Evolutionary conservation across 2,113 vertebrate species (phyloP).

Genomic region (Hippolais icterina): DNA sequence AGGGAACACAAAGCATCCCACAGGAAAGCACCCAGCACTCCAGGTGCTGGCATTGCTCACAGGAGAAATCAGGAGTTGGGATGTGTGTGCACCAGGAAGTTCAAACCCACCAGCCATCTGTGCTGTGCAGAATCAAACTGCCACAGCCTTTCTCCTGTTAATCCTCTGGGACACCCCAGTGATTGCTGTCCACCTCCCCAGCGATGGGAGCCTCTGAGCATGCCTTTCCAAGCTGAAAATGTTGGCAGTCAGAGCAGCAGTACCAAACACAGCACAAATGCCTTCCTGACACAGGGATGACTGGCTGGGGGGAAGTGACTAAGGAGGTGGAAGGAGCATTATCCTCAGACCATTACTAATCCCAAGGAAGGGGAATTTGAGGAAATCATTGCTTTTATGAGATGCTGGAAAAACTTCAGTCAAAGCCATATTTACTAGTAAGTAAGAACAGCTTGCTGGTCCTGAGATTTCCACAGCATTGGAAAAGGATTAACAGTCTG

Average conservation of each 20-base stretch:
- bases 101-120: background rate
- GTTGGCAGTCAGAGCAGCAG: background rate
- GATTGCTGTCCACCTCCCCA: background rate
- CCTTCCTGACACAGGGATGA: background rate
- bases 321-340: background rate
- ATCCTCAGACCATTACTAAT: background rate
- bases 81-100: rapidly evolving
- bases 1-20: background rate
- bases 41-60: rapidly evolving
- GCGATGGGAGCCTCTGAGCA: background rate
- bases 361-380: background rate
- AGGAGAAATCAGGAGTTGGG: background rate
- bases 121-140: background rate
- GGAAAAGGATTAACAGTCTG: background rate
- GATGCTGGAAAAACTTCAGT: background rate
- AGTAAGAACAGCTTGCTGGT: background rate
- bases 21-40: background rate
- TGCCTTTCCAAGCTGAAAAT: background rate
- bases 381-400: background rate
- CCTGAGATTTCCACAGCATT: background rate
- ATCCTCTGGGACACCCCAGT: background rate
- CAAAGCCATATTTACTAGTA: background rate
- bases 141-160: background rate
- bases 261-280: rapidly evolving
- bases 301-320: rapidly evolving